These are phyloP conservation scores for Neosilurus hyrtlii DNA, from an alignment of 2,797 vertebrate genomes.

Conservation along the genomic window DNA sequence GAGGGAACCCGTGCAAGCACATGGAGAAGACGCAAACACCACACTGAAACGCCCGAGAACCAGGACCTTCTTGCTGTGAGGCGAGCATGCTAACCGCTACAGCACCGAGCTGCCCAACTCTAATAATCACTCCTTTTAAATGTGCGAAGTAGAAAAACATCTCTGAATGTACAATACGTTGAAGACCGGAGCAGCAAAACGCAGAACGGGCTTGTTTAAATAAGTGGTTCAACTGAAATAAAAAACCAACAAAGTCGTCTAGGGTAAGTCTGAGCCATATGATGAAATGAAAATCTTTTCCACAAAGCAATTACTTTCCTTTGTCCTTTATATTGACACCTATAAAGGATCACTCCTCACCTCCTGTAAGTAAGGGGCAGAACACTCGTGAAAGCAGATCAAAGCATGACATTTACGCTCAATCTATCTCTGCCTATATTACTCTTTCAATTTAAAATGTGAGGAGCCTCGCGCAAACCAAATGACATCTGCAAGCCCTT, in stretches of 20 bases:
- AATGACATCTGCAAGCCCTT: slow-evolving; percentile 49
- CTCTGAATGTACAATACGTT: not conserved
- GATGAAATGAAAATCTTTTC: not conserved
- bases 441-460: slow-evolving; percentile 31
- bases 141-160: not conserved
- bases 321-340: slow-evolving; percentile 38
- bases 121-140: not conserved
- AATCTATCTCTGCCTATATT: slow-evolving; percentile 34
- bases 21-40: too few relatives aligned
- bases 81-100: too few relatives aligned
- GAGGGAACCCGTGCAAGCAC: too few relatives aligned
- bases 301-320: slow-evolving; percentile 32
- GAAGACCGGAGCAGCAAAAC: not conserved
- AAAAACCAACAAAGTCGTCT: not conserved
- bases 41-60: too few relatives aligned
- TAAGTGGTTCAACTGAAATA: not conserved
- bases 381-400: slow-evolving; percentile 34
- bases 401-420: slow-evolving; percentile 32
- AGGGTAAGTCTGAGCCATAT: not conserved
- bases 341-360: slow-evolving; percentile 12
- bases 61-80: too few relatives aligned
- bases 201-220: not conserved
- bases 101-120: not conserved
- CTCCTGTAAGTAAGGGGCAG: slow-evolving; percentile 14
- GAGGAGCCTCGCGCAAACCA: slow-evolving; percentile 29